Percentiles rank a stretch among this genome's conserved stretches.
These are phyloP conservation scores for Drosophila picticornis DNA, from an alignment of 2,888 invertebrate genomes.

Conservation along the genomic window DNA sequence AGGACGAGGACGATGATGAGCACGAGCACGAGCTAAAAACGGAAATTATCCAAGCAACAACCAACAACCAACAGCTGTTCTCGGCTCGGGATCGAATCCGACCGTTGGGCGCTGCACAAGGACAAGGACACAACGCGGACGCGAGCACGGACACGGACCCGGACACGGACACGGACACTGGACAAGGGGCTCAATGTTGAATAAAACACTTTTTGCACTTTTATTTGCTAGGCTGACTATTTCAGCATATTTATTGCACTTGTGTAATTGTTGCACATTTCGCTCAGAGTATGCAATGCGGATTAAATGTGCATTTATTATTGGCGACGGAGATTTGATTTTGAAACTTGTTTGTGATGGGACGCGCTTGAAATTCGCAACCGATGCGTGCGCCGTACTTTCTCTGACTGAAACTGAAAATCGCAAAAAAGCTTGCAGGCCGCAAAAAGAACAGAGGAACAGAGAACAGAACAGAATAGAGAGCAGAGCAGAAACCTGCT, in stretches of 20 bases:
- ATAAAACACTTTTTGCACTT: constrained; percentile 26
- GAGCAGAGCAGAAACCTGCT: constrained; percentile 40
- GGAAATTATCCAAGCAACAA: constrained; percentile 35
- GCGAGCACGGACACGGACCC: constrained; percentile 61
- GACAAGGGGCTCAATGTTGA: constrained; percentile 27
- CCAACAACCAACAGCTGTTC: constrained; percentile 75
- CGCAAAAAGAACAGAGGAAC: constrained; percentile 33
- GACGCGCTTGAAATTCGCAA: constrained; percentile 66
- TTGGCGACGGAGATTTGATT: constrained; percentile 40
- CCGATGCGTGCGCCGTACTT: constrained; percentile 85
- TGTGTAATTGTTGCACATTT: constrained; percentile 52
- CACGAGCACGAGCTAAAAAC: constrained; percentile 28
- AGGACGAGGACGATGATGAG: constrained; percentile 24
- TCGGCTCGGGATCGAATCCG: constrained; percentile 21
- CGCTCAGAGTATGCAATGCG: constrained; percentile 12
- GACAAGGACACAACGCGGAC: constrained; percentile 65
- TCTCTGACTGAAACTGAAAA: constrained; percentile 84
- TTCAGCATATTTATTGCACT: background rate
- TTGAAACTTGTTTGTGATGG: constrained; percentile 28
- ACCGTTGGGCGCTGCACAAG: constrained; percentile 69
- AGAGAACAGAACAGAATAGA: constrained; percentile 34
- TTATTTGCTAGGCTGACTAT: background rate
- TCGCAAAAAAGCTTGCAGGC: constrained; percentile 45
- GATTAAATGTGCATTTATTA: constrained; percentile 24
- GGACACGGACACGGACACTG: constrained; percentile 28